Percentiles rank a stretch among this genome's conserved stretches.
Evolutionary conservation across 2,113 vertebrate genomes (phyloP).

Genomic region (Aptenodytes patagonicus): DNA sequence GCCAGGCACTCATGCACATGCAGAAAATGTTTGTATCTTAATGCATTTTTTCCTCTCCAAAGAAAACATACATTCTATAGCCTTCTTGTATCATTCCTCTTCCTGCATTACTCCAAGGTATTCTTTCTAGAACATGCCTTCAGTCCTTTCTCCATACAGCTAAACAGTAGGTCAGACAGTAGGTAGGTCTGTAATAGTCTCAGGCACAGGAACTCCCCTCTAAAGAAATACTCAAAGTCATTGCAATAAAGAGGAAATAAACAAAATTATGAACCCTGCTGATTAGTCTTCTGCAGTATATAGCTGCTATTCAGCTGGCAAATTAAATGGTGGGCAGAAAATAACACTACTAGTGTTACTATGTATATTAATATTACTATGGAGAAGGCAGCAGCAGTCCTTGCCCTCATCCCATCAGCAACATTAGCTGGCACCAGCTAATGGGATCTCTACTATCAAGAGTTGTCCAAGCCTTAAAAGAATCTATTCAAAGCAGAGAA

Average conservation of each 20-base stretch:
- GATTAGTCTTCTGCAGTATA: neutral
- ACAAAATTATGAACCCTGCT: neutral
- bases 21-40: constrained; percentile 16
- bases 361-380: neutral
- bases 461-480: neutral
- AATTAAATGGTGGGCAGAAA: neutral
- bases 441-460: neutral
- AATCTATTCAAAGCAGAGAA: neutral
- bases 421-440: neutral
- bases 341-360: neutral
- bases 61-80: neutral
- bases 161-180: neutral
- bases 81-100: neutral
- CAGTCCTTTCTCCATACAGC: neutral
- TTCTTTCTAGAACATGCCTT: neutral
- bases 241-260: neutral
- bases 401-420: neutral
- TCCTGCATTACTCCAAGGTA: neutral
- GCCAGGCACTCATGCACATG: neutral
- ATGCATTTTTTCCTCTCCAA: neutral
- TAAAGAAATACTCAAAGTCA: neutral
- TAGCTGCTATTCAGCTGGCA: neutral
- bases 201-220: neutral
- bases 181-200: neutral
- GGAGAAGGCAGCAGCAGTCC: neutral